Percentiles rank a stretch among this genome's conserved stretches.
phyloP scores from a whole-genome alignment of 2,113 vertebrate genomes.

The Etia nguti region DNA sequence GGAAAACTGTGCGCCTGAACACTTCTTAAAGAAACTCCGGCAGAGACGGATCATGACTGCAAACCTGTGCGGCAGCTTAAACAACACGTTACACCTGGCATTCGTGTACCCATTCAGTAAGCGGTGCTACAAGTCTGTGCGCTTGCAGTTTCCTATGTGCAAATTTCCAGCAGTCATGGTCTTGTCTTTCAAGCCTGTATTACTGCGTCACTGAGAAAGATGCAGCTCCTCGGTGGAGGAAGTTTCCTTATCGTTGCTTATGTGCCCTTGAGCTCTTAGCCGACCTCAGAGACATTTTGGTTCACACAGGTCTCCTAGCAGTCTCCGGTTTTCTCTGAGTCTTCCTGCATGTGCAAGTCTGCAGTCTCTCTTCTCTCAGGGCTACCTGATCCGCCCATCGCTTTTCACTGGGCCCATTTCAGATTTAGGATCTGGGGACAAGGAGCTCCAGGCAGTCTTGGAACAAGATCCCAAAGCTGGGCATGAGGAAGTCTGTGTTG shows the following conservation, averaged over 20 bases:
- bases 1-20: background rate
- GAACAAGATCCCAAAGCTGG: constrained; percentile 76
- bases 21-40: background rate
- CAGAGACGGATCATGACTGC: background rate
- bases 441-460: constrained; percentile 88
- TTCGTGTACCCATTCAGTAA: background rate
- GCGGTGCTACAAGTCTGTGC: background rate
- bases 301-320: constrained; percentile 2
- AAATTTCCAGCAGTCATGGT: constrained; percentile 44
- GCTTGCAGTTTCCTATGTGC: constrained; percentile 45
- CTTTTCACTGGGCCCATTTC: constrained; percentile 87
- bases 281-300: background rate
- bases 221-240: constrained; percentile 3
- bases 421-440: constrained; percentile 92
- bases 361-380: constrained; percentile 8
- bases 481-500: constrained; percentile 72
- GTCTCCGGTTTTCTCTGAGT: background rate
- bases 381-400: constrained; percentile 94
- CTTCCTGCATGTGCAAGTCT: background rate
- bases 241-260: background rate
- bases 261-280: constrained; percentile 14
- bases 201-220: background rate
- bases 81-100: background rate
- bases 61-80: constrained; percentile 1
- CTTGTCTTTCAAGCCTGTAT: background rate